These are phyloP conservation scores for Mastigias papua DNA, from an alignment of 30 jellyfish, hydroid and myxozoan species.

Conservation along the genomic window DNA sequence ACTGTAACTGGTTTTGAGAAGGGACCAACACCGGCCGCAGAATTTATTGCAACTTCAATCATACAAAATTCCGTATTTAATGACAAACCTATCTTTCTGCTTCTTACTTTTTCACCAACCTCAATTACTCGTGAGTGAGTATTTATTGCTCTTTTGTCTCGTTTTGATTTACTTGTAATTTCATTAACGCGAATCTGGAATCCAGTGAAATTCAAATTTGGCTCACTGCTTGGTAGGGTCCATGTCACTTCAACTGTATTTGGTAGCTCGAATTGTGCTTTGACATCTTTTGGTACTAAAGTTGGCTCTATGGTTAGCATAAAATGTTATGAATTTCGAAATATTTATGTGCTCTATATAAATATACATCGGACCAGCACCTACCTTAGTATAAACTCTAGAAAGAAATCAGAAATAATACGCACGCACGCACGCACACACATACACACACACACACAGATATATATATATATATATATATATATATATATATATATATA, in stretches of 20 bases:
- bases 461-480: no score
- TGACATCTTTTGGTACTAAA: slow-evolving; percentile 19
- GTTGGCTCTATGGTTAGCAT: slow-evolving; percentile 21
- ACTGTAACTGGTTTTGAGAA: slow-evolving; percentile 49
- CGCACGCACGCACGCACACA: neutral
- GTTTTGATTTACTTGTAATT: neutral
- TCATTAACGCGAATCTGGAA: slow-evolving; percentile 56
- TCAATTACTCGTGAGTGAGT: neutral
- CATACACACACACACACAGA: neutral
- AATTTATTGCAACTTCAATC: slow-evolving; percentile 51
- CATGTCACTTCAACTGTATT: slow-evolving; percentile 21
- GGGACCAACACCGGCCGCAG: slow-evolving; percentile 62
- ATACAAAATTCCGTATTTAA: slow-evolving; percentile 11
- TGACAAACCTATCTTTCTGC: neutral
- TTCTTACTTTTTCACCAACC: slow-evolving; percentile 24
- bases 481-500: no score
- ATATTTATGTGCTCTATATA: no score
- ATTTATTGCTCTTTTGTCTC: slow-evolving; percentile 9
- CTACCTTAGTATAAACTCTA: no score
- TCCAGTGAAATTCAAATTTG: slow-evolving; percentile 27
- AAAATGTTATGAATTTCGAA: neutral
- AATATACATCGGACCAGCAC: no score
- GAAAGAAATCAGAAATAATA: no score
- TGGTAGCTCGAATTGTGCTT: slow-evolving; percentile 20
- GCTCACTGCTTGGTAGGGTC: slow-evolving; percentile 13